Base-by-base conservation (phyloP, 2,113 vertebrate genomes). In the Heterotilapia buettikoferi region DNA sequence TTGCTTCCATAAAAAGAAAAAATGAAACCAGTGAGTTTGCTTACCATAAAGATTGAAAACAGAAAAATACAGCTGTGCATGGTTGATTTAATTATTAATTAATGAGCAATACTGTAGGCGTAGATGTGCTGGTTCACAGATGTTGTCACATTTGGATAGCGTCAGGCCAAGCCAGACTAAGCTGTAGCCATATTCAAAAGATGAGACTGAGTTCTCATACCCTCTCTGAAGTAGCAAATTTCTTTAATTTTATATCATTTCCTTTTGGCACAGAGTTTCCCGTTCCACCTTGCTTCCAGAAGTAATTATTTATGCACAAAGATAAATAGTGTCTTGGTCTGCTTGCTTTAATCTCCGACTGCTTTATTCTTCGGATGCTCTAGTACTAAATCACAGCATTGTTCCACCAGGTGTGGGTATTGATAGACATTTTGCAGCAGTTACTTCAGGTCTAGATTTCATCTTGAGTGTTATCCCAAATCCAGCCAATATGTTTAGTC, bases 391-490 rank as follows among this genome's bases (percentile, higher is more conserved):
- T 57, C 83, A 24, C 76, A 61, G 54, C 78, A 24, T 89, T 80
- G 80, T 59, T 91, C 86, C 85, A 68, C 89, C 89, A 92, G 92
- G 80, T 94, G 92, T 83, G 56, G 11, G 45, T 33, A 66, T 21
- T 68, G 68, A 82, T 21, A 5, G 84, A 89, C 86, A 76, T 93
- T 92, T 87, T 82, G 82, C 84, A 87, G 89, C 91, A 76, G 86
- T 94, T 91, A 92, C 90, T 92, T 84, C 83, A 83, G 84, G 84
- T 85, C 92, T 86, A 91, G 84, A 92, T 92, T 94, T 94, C 91
- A 88, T 92, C 92, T 85, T 90, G 57, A 78, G 90, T n/a, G 66
- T 85, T 87, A 84, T 90, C 86, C 84, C 61, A 85, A 90, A 93
- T 88, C 88, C 31, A 76, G 87, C 90, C 93, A 92, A 66, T 81